Percentiles rank a stretch among this genome's conserved stretches.
phyloP scores from a whole-genome alignment of 2,888 invertebrate species.

The Drosophila merina region DNA sequence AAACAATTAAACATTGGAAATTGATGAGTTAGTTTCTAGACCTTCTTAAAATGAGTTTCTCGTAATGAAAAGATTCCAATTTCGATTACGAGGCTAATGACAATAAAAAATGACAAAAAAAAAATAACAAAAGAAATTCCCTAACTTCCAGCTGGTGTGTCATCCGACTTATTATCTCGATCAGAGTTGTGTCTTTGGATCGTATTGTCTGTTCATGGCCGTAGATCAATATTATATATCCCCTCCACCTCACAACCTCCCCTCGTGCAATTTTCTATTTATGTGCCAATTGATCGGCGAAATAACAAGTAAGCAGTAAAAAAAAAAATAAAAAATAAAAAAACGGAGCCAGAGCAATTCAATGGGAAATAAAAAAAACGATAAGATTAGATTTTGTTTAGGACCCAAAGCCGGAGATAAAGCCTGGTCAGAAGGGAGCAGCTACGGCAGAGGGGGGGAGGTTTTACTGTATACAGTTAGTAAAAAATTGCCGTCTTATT shows the following conservation, averaged over 20 bases:
- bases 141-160: neutral
- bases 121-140: neutral
- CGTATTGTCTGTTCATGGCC: slow-evolving; percentile 23
- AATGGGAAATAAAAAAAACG: slow-evolving; percentile 31
- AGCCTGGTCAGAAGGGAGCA: slow-evolving; percentile 1
- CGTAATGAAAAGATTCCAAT: too few species aligned
- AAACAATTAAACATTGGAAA: too few species aligned
- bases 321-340: neutral
- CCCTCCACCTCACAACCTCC: too few species aligned
- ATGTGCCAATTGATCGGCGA: slow-evolving; percentile 24
- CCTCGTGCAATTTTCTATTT: slow-evolving; percentile 8
- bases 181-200: slow-evolving; percentile 2
- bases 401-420: slow-evolving; percentile 41
- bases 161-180: slow-evolving; percentile 27
- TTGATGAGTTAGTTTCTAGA: too few species aligned
- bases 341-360: slow-evolving; percentile 14
- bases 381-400: slow-evolving; percentile 67
- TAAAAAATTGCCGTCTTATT: slow-evolving; percentile 34
- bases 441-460: neutral
- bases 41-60: too few species aligned
- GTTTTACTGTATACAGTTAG: slow-evolving; percentile 8
- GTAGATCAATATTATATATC: neutral
- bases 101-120: too few species aligned
- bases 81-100: too few species aligned
- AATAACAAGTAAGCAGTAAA: slow-evolving; percentile 23